These are phyloP conservation scores for Amaurobius ferox DNA, from an alignment of 2,888 invertebrate genomes.

Conservation along the genomic window DNA sequence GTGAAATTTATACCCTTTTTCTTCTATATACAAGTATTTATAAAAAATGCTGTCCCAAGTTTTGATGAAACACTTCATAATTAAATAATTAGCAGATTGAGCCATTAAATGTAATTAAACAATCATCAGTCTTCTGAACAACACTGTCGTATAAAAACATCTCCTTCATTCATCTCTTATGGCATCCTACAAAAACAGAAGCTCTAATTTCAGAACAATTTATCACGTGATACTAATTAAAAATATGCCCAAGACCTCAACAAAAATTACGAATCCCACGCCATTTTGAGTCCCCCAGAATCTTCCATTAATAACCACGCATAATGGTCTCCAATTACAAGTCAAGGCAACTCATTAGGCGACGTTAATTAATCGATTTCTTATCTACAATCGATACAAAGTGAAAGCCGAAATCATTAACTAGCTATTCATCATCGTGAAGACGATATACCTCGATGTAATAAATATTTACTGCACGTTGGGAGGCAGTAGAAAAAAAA, in stretches of 20 bases:
- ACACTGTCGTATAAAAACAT: no score
- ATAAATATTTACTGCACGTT: conserved; percentile 54
- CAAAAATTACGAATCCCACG: neutral
- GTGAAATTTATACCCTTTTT: no score
- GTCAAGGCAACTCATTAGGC: conserved; percentile 7
- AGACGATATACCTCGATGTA: conserved; percentile 15
- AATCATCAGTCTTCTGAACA: no score
- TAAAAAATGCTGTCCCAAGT: no score
- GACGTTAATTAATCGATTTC: conserved; percentile 42
- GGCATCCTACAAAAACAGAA: neutral
- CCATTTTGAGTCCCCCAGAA: neutral
- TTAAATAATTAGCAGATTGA: no score
- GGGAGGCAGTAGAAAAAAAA: conserved; percentile 1
- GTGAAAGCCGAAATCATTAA: conserved; percentile 54
- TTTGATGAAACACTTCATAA: no score
- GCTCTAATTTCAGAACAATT: neutral
- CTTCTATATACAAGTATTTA: no score
- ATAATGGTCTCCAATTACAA: conserved; percentile 32
- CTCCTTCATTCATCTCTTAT: no score
- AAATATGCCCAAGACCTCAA: neutral
- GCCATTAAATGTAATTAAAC: no score
- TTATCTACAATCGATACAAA: conserved; percentile 36
- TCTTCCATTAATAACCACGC: conserved; percentile 32
- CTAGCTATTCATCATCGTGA: conserved; percentile 50
- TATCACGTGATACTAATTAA: neutral